Evolutionary conservation across 1,140 invertebrate genomes (phyloP), one percentile per base, ranked within the genome.

Genomic region (Ceratoteleas bidentatus): DNA sequence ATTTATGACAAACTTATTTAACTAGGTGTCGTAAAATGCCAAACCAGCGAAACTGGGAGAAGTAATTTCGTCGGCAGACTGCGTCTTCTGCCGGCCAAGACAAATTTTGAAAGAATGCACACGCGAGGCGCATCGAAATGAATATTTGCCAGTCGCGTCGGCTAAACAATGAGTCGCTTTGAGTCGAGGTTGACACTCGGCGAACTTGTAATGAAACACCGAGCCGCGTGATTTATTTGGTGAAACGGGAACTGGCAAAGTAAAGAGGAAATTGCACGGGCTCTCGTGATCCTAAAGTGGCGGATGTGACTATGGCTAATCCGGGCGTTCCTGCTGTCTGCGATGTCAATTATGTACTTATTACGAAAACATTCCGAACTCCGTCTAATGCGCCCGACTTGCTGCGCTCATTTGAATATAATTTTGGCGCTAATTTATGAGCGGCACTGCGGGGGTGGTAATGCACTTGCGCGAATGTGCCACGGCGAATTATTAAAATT

Each of bases 231-330:
- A 79, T 79, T 79, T 79, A 84, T 84, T 80, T 77, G 81, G 62
- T 56, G 81, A 84, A 77, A 84, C 72, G 76, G 76, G 70, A 76
- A 76, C 76, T 79, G 81, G 70, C 70, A 75, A 70, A 68, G 73
- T 72, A 65, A 77, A 76, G 76, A 76, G 76, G 73, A 84, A 84
- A 84, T 80, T 80, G 81, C 73, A 66, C 62, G 56, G 68, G 38
- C 61, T 76, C 58, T 72, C 60, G 72, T 76, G 72, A 81, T 76
- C 24, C 24, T 24, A 24, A 24, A 24, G 70, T 76, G 62, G 50
- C 81, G 81, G 81, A 70, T 72, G 70, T 75, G 72, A 76, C 70
- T 58, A 65, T 65, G 70, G 65, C 78, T 81, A 78, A 77, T 78
- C 75, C 64, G 53, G 65, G 56, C 65, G 75, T 74, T 79, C 45